phyloP scores from a whole-genome alignment of 2,888 invertebrate species.

The Zygothrica quintamaculata region DNA sequence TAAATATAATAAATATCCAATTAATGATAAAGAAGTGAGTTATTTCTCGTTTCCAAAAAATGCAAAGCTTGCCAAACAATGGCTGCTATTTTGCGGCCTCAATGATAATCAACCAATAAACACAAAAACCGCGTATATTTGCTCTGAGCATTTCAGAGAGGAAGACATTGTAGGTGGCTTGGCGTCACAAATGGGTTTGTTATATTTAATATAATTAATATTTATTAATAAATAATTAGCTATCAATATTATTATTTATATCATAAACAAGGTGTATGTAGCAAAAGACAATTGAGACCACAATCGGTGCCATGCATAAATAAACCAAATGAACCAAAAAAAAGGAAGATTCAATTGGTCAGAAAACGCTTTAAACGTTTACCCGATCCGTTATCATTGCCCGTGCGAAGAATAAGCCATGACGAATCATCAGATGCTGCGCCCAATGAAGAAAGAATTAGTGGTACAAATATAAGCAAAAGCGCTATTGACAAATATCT shows the following conservation, averaged over 20 bases:
- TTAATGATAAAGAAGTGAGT: background rate
- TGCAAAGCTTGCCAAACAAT: slow-evolving; percentile 19
- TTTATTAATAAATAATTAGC: too few relatives aligned
- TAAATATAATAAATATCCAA: background rate
- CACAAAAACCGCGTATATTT: slow-evolving; percentile 2
- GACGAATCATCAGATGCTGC: too few relatives aligned
- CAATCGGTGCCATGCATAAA: slow-evolving; percentile 18
- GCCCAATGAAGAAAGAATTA: too few relatives aligned
- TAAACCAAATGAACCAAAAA: too few relatives aligned
- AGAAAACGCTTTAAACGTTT: too few relatives aligned
- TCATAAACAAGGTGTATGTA: slow-evolving; percentile 16
- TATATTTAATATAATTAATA: too few relatives aligned
- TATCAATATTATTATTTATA: background rate
- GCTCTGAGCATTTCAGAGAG: slow-evolving; percentile 25
- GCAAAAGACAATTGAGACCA: background rate
- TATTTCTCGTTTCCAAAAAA: slow-evolving; percentile 34
- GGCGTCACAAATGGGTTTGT: slow-evolving; percentile 25
- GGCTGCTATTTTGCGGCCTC: slow-evolving; percentile 28
- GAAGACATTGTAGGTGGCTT: slow-evolving; percentile 14
- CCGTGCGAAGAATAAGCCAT: too few relatives aligned
- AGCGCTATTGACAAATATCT: background rate
- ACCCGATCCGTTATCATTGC: too few relatives aligned
- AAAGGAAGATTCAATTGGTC: too few relatives aligned
- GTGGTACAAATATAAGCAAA: too few relatives aligned
- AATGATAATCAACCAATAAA: slow-evolving; percentile 1